Evolutionary conservation across 2,888 invertebrate species (phyloP).

Genomic region (Bugula neritina): DNA sequence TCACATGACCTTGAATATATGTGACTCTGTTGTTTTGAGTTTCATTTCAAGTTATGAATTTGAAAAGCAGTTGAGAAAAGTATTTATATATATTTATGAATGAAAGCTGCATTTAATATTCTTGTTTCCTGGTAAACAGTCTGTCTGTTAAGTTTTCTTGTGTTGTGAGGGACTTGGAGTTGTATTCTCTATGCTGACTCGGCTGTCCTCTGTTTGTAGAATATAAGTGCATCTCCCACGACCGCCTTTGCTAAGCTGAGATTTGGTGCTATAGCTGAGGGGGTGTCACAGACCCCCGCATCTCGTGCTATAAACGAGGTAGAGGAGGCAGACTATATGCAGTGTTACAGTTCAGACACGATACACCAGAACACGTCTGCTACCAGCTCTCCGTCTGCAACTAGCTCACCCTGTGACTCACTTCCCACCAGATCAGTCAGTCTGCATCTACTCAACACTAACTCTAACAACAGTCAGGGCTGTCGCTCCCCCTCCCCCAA

Average conservation of each 20-base stretch:
- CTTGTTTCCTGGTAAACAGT: too few relatives aligned
- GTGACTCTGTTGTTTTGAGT: too few relatives aligned
- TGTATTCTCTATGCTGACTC: neutral
- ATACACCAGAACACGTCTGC: slow-evolving; percentile 25
- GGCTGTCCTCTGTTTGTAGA: neutral
- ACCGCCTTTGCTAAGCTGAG: slow-evolving; percentile 20
- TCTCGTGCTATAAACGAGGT: slow-evolving; percentile 35
- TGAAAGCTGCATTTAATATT: too few relatives aligned
- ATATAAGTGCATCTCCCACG: neutral
- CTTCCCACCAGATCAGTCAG: neutral
- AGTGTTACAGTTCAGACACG: slow-evolving; percentile 16
- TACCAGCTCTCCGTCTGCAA: slow-evolving; percentile 7
- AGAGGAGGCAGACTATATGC: neutral
- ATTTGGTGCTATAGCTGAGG: slow-evolving; percentile 29
- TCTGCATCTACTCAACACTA: slow-evolving; percentile 19
- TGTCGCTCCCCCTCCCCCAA: slow-evolving; percentile 2
- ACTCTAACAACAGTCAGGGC: neutral
- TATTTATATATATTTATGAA: too few relatives aligned
- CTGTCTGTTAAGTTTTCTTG: too few relatives aligned
- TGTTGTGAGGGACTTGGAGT: too few relatives aligned
- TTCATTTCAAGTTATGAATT: too few relatives aligned
- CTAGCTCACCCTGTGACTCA: neutral
- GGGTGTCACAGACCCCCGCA: slow-evolving; percentile 42
- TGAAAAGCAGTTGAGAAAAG: too few relatives aligned
- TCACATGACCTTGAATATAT: too few relatives aligned